A percentile compares a stretch with the other conserved stretches of the same genome.
Evolutionary conservation across 2,888 invertebrate species (phyloP).

Genomic region (Noctua fimbriata): DNA sequence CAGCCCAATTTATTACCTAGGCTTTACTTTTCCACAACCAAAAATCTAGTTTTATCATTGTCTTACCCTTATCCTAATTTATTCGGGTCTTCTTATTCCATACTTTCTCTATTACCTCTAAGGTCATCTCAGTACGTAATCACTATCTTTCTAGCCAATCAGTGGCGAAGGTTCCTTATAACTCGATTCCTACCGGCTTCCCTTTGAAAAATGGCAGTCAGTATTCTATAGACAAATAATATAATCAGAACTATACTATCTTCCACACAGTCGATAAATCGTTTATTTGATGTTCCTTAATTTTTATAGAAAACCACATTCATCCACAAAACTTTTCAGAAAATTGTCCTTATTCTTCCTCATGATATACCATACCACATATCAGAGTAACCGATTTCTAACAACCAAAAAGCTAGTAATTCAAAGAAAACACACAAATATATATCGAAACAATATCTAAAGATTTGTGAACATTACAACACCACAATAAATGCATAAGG

Average conservation of each 20-base stretch:
- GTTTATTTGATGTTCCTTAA: not conserved
- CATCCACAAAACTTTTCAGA: not conserved
- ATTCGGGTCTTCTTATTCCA: not conserved
- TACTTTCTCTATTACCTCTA: not conserved
- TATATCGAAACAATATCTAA: slow-evolving; percentile 43
- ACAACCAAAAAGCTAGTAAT: not conserved
- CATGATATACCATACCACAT: not conserved
- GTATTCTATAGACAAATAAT: too few species aligned
- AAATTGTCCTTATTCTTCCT: too few species aligned
- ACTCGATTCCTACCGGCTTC: too few species aligned
- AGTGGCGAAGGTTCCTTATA: too few species aligned
- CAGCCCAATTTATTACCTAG: not conserved
- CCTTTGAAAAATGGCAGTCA: too few species aligned
- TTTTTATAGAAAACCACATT: not conserved
- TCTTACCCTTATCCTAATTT: not conserved
- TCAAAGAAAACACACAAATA: not conserved
- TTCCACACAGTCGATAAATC: not conserved
- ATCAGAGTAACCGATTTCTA: not conserved
- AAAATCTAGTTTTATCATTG: not conserved
- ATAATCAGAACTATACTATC: too few species aligned
- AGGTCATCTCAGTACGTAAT: not conserved
- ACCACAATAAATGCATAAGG: slow-evolving; percentile 83
- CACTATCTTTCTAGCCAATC: not conserved
- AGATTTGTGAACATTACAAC: slow-evolving; percentile 80
- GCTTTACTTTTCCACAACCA: not conserved